Evolutionary conservation across 2,888 invertebrate genomes (phyloP).

Genomic region (Cacoxenus indagator): DNA sequence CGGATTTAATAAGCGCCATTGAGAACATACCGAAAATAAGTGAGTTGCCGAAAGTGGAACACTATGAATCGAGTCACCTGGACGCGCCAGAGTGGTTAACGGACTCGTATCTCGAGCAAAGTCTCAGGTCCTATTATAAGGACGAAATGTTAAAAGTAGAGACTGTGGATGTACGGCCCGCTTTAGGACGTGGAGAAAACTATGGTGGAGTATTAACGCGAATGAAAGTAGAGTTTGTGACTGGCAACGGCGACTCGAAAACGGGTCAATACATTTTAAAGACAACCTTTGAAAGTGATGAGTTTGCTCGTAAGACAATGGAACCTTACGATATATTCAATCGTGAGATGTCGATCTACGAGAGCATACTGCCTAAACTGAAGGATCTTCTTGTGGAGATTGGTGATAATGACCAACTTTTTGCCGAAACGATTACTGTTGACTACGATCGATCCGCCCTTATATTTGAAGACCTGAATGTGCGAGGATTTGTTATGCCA

Average conservation of each 20-base stretch:
- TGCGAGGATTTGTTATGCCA: slow-evolving; percentile 58
- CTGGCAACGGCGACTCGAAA: slow-evolving; percentile 34
- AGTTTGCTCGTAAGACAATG: slow-evolving; percentile 55
- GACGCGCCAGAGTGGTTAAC: slow-evolving; percentile 62
- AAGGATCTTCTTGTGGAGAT: slow-evolving; percentile 57
- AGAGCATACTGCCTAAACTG: slow-evolving; percentile 64
- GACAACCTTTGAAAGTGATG: slow-evolving; percentile 62
- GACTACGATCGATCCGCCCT: slow-evolving; percentile 62
- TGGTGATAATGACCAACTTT: slow-evolving; percentile 59
- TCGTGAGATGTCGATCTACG: slow-evolving; percentile 68
- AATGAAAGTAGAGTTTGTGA: slow-evolving; percentile 48
- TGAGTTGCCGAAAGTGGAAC: not conserved
- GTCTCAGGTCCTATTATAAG: slow-evolving; percentile 50
- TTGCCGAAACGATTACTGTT: slow-evolving; percentile 64
- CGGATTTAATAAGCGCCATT: slow-evolving; percentile 49
- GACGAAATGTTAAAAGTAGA: slow-evolving; percentile 52
- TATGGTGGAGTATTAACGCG: slow-evolving; percentile 65
- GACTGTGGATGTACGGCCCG: slow-evolving; percentile 50
- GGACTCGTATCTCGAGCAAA: slow-evolving; percentile 51
- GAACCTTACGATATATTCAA: slow-evolving; percentile 68
- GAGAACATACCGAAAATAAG: slow-evolving; percentile 43
- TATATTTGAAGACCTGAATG: slow-evolving; percentile 67
- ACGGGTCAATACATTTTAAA: slow-evolving; percentile 62
- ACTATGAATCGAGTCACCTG: slow-evolving; percentile 17
- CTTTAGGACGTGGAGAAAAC: slow-evolving; percentile 67